Evolutionary conservation across 2,797 vertebrate species (phyloP).

Genomic region (Gallinago stenura): DNA sequence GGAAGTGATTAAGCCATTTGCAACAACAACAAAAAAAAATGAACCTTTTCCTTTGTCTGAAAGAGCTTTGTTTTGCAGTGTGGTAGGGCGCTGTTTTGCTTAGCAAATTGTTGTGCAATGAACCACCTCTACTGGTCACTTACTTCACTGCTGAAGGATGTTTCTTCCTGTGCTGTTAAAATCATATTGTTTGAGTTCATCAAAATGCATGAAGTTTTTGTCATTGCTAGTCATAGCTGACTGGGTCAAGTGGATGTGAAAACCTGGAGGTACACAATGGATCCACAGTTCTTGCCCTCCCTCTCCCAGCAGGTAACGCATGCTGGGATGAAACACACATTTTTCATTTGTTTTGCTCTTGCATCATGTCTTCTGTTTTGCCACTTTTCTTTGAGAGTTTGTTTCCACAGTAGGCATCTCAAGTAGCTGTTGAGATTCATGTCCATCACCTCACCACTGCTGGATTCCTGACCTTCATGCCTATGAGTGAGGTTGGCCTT

Average conservation of each 20-base stretch:
- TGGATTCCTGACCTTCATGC: background rate
- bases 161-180: background rate
- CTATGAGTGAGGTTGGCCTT: background rate
- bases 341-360: conserved; percentile 1
- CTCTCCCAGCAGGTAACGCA: background rate
- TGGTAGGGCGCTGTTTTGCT: background rate
- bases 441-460: background rate
- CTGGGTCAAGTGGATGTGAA: background rate
- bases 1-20: conserved; percentile 37
- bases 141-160: background rate
- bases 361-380: background rate
- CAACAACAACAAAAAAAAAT: background rate
- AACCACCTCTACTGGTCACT: background rate
- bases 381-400: background rate
- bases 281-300: background rate
- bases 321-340: background rate
- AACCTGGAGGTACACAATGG: background rate
- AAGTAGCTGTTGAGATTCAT: background rate
- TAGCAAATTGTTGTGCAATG: background rate
- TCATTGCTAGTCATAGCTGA: fast-evolving
- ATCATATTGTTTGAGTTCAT: background rate
- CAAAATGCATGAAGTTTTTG: background rate
- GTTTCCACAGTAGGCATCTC: conserved; percentile 17
- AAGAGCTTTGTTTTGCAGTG: background rate
- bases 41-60: background rate